phyloP scores from a whole-genome alignment of 2,797 vertebrate species.

The Harpagifer antarcticus region DNA sequence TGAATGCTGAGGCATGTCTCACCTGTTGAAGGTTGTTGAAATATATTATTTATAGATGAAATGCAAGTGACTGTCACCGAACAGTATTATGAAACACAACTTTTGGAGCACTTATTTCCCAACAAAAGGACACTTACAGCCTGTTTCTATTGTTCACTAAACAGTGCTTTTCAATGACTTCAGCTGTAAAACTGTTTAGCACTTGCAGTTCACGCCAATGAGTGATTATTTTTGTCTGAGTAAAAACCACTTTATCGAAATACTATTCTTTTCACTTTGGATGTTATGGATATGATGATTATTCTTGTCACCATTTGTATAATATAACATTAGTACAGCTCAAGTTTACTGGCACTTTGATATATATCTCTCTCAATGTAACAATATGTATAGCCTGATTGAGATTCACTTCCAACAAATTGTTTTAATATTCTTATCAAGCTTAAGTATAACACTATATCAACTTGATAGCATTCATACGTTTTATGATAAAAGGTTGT shows the following conservation, averaged over 20 bases:
- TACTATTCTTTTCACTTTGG: conserved; percentile 1
- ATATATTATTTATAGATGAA: conserved; percentile 6
- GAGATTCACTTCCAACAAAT: conserved; percentile 35
- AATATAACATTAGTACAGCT: conserved; percentile 10
- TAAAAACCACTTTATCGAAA: conserved; percentile 15
- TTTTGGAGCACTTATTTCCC: conserved; percentile 13
- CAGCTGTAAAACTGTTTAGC: conserved; percentile 4
- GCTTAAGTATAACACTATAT: conserved; percentile 41
- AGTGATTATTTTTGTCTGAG: conserved; percentile 5
- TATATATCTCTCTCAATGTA: conserved; percentile 23
- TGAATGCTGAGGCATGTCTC: conserved; percentile 23
- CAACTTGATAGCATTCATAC: conserved; percentile 42
- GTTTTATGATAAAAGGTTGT: conserved; percentile 34
- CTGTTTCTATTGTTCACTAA: conserved; percentile 15
- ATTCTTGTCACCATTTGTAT: background rate
- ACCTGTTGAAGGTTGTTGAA: conserved; percentile 23
- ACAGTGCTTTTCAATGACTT: conserved; percentile 3
- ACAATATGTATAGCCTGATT: conserved; percentile 22
- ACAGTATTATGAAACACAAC: conserved; percentile 1
- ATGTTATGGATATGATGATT: conserved; percentile 8
- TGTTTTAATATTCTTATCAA: conserved; percentile 51
- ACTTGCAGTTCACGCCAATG: background rate
- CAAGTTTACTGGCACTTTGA: background rate
- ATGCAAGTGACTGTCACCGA: background rate
- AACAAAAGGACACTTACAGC: conserved; percentile 6